Evolutionary conservation across 2,113 vertebrate species (phyloP).

Genomic region (Melanotaenia duboulayi): DNA sequence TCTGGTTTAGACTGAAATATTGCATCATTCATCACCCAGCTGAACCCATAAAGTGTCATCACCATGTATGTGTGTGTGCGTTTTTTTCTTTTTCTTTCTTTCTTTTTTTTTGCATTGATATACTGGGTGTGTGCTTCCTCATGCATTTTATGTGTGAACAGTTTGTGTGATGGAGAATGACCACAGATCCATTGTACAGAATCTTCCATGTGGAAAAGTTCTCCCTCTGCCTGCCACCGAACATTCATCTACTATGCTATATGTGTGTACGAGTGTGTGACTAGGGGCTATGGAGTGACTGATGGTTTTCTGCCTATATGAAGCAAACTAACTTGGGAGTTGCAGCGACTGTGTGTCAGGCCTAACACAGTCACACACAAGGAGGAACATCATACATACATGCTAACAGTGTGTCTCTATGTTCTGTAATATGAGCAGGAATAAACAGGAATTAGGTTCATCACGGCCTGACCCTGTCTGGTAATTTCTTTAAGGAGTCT

Average conservation of each 20-base stretch:
- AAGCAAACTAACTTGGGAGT: slow-evolving; percentile 44
- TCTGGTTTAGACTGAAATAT: slow-evolving; percentile 76
- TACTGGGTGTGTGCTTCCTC: slow-evolving; percentile 31
- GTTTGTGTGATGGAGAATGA: slow-evolving; percentile 57
- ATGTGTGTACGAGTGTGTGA: slow-evolving; percentile 35
- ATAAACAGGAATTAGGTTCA: neutral
- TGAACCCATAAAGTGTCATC: slow-evolving; percentile 49
- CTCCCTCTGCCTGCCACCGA: slow-evolving; percentile 57
- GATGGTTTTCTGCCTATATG: slow-evolving; percentile 53
- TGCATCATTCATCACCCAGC: slow-evolving; percentile 75
- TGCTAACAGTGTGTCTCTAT: slow-evolving; percentile 12
- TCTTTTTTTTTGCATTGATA: neutral
- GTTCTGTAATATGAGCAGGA: slow-evolving; percentile 11
- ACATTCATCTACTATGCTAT: slow-evolving; percentile 59
- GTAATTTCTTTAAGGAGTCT: too few species aligned
- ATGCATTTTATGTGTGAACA: slow-evolving; percentile 26
- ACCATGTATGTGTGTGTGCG: slow-evolving; percentile 8
- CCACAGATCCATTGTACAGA: slow-evolving; percentile 74
- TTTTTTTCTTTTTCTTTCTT: slow-evolving; percentile 7
- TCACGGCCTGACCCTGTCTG: too few species aligned
- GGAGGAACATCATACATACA: slow-evolving; percentile 4
- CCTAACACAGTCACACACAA: slow-evolving; percentile 12
- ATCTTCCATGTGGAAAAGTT: slow-evolving; percentile 72
- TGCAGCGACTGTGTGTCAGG: slow-evolving; percentile 39
- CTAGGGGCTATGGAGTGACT: slow-evolving; percentile 49